phyloP scores from a whole-genome alignment of 30 jellyfish, hydroid and myxozoan species.

The Hydractinia echinata region DNA sequence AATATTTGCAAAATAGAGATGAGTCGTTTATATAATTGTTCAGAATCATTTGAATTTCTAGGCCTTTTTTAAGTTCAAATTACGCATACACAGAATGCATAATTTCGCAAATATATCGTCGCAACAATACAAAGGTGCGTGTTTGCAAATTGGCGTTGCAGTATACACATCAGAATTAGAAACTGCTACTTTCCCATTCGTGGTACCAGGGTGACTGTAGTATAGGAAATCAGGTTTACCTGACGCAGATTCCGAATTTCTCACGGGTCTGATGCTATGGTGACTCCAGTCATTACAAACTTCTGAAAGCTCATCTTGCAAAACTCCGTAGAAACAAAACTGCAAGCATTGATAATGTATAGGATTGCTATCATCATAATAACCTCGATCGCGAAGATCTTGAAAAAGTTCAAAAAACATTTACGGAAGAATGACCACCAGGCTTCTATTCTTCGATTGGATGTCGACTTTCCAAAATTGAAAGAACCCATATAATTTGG shows the following conservation, averaged over 20 bases:
- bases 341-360: slow-evolving; percentile 23
- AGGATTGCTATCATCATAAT: slow-evolving; percentile 23
- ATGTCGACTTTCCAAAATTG: slow-evolving; percentile 28
- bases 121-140: too few relatives aligned
- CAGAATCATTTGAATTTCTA: too few relatives aligned
- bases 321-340: slow-evolving; percentile 29
- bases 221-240: slow-evolving; percentile 22
- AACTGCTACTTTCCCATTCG: background rate
- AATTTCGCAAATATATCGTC: too few relatives aligned
- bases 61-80: too few relatives aligned
- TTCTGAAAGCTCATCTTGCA: slow-evolving; percentile 39
- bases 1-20: too few relatives aligned
- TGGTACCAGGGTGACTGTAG: background rate
- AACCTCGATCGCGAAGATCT: slow-evolving; percentile 29
- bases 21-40: too few relatives aligned
- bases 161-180: background rate
- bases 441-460: slow-evolving; percentile 45
- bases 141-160: too few relatives aligned
- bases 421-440: slow-evolving; percentile 46
- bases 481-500: too few relatives aligned
- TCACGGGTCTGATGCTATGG: too few relatives aligned
- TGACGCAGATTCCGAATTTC: slow-evolving; percentile 18
- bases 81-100: too few relatives aligned
- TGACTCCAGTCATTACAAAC: too few relatives aligned
- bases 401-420: background rate